A percentile compares a stretch with the other conserved stretches of the same genome.
Conservation (phyloP, 2,888 invertebrate species). For the Gortyna flavago region DNA sequence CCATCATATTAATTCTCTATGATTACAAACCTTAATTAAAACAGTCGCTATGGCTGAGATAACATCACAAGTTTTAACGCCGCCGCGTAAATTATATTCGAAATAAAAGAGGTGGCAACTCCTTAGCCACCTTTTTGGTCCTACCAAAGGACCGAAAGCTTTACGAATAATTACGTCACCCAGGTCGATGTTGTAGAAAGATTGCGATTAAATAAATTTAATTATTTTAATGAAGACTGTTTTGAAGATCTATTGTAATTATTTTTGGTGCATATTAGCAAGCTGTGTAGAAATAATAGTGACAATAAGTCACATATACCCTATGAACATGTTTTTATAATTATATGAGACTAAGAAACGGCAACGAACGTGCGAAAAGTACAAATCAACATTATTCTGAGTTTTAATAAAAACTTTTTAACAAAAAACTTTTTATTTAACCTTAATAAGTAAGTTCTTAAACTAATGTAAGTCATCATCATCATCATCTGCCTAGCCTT, state of each 20-base stretch:
- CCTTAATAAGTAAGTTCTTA: too few species aligned
- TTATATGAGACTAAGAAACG: too few species aligned
- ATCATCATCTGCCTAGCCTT: too few species aligned
- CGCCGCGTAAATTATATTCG: constrained; percentile 34
- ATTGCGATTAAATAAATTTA: constrained; percentile 12
- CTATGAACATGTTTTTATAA: too few species aligned
- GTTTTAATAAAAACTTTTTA: too few species aligned
- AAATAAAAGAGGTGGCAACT: constrained; percentile 30
- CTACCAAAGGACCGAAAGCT: background rate
- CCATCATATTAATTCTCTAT: constrained; percentile 47
- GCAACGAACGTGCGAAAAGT: background rate
- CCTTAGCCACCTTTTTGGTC: too few species aligned
- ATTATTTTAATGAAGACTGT: constrained; percentile 1
- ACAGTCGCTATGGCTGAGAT: constrained; percentile 41
- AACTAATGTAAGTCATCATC: too few species aligned
- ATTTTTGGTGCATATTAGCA: background rate
- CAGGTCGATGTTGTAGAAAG: constrained; percentile 22
- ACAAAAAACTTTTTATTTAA: too few species aligned
- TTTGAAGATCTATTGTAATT: background rate
- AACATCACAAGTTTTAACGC: constrained; percentile 29
- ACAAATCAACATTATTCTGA: background rate
- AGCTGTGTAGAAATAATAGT: background rate
- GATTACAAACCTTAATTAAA: constrained; percentile 58
- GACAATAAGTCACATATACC: too few species aligned
- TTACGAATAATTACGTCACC: constrained; percentile 23